Conservation (phyloP, 2,888 invertebrate species). For the Platycheirus albimanus region DNA sequence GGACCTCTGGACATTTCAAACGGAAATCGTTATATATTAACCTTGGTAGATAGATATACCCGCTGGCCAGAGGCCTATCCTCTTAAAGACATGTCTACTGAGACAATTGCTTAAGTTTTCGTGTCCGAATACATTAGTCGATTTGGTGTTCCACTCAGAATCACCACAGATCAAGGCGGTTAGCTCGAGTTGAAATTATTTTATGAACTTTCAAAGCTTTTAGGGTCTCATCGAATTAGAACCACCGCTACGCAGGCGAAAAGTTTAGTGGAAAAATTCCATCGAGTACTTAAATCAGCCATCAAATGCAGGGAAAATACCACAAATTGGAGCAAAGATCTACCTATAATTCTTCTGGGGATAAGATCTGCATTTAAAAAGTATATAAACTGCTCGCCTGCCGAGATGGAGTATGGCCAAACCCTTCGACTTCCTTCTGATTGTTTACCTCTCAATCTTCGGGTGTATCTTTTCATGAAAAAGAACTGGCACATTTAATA, state of each 20-base stretch:
- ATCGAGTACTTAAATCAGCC: conserved; percentile 5
- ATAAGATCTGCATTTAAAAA: too few relatives aligned
- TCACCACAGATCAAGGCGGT: too few relatives aligned
- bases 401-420: not conserved
- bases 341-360: too few relatives aligned
- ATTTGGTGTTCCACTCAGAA: not conserved
- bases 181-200: too few relatives aligned
- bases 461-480: not conserved
- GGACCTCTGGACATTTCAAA: conserved; percentile 79
- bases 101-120: not conserved
- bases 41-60: conserved; percentile 74
- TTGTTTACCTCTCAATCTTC: not conserved
- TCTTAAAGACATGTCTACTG: conserved; percentile 60
- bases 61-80: conserved; percentile 75
- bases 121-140: not conserved
- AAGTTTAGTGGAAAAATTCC: conserved; percentile 2
- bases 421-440: not conserved
- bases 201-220: too few relatives aligned
- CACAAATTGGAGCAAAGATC: not conserved
- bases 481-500: not conserved
- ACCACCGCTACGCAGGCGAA: not conserved
- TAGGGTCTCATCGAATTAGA: conserved; percentile 1
- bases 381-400: too few relatives aligned
- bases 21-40: conserved; percentile 78
- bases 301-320: conserved; percentile 13